Conservation (phyloP, 2,888 invertebrate genomes). For the Stramonita haemastoma region DNA sequence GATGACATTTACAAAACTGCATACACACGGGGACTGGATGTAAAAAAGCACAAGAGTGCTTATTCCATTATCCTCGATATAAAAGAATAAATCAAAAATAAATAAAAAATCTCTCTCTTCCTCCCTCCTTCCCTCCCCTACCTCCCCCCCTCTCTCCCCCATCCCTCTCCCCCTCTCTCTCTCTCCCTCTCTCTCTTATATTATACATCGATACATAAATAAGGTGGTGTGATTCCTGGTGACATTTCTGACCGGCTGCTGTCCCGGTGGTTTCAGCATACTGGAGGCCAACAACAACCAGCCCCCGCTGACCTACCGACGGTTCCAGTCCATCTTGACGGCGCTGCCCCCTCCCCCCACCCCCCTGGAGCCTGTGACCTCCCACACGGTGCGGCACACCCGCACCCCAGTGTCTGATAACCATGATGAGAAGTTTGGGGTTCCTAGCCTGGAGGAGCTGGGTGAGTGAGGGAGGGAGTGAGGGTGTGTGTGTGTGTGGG, state of each 20-base stretch:
- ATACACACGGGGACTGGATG: no score
- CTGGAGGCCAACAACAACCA: slow-evolving; percentile 89
- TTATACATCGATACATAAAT: no score
- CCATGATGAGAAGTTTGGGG: slow-evolving; percentile 90
- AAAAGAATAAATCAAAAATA: no score
- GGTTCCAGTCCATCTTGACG: slow-evolving; percentile 89
- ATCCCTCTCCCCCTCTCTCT: neutral
- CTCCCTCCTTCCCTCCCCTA: neutral
- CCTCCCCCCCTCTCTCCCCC: neutral
- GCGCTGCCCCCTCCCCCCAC: slow-evolving; percentile 86
- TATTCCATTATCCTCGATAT: no score
- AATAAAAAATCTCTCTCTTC: no score
- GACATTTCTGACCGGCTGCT: no score
- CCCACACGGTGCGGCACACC: slow-evolving; percentile 81
- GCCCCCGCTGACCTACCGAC: slow-evolving; percentile 90
- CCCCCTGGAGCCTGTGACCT: slow-evolving; percentile 82
- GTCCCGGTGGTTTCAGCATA: slow-evolving; percentile 80
- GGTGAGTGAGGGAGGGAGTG: slow-evolving; percentile 79
- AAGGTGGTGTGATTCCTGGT: no score
- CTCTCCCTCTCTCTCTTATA: neutral
- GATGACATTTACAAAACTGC: no score
- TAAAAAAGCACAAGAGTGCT: no score
- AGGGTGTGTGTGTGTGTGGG: neutral
- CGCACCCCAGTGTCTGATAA: slow-evolving; percentile 85
- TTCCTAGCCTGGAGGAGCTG: slow-evolving; percentile 90